These are phyloP conservation scores for Parnassius smintheus DNA, from an alignment of 2,888 invertebrate genomes.

Conservation along the genomic window DNA sequence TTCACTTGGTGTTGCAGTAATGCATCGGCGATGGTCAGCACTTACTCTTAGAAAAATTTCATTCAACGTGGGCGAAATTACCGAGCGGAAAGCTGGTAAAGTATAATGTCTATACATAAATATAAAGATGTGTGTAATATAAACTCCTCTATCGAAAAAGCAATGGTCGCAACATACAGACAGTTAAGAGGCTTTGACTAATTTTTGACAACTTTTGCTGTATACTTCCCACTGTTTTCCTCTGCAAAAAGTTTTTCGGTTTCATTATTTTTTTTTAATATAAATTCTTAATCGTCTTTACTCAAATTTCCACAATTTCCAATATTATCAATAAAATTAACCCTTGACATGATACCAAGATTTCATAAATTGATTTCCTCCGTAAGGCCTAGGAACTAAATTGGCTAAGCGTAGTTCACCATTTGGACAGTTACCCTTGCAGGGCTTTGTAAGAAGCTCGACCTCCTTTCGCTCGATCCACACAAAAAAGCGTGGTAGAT, in stretches of 20 bases:
- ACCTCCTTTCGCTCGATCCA: constrained; percentile 90
- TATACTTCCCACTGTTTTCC: constrained; percentile 74
- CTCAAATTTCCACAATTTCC: constrained; percentile 87
- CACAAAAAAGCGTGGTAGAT: constrained; percentile 77
- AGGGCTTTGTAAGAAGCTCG: constrained; percentile 91
- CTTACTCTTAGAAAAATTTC: too few species aligned
- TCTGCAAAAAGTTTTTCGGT: constrained; percentile 78
- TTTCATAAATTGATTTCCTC: constrained; percentile 88
- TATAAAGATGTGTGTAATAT: too few species aligned
- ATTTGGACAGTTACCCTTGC: constrained; percentile 88
- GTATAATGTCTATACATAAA: too few species aligned
- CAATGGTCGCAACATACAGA: too few species aligned
- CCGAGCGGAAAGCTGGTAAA: too few species aligned
- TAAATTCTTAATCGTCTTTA: constrained; percentile 84
- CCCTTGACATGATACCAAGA: constrained; percentile 90
- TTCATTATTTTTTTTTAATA: constrained; percentile 84
- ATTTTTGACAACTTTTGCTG: constrained; percentile 63
- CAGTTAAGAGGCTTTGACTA: constrained; percentile 37
- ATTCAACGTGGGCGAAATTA: too few species aligned
- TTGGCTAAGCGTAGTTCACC: constrained; percentile 89
- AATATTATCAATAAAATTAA: constrained; percentile 89
- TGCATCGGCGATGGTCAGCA: too few species aligned
- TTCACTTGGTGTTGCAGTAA: too few species aligned
- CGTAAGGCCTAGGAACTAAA: constrained; percentile 88
- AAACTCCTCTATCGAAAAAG: too few species aligned